Base-by-base conservation (phyloP, 2,113 vertebrate genomes). In the Hippocampus guttulatus region DNA sequence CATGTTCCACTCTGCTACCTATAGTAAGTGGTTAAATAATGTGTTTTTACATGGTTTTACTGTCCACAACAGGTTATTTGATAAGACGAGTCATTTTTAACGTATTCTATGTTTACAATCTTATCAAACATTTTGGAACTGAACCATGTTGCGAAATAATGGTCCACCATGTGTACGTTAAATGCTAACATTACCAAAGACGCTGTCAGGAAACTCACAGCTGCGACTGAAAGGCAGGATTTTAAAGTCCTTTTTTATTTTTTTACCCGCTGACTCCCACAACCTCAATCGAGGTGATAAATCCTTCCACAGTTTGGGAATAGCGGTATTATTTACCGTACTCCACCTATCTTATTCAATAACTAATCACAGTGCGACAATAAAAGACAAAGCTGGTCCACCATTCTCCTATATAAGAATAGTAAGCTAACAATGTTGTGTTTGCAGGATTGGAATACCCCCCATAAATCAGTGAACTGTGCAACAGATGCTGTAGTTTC, bases 401-500 rank as follows among this genome's bases (percentile, higher is more conserved):
- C 49, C 8, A 20, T 51, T 21, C 16, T 18, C 49, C 49, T 51
- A 16, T 20, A 51, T 51, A 58, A 58, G 27, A 25, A 54, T n/a
- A 9, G 52, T 9, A 54, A 27, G 23, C 10, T 27, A 58, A 58
- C n/a, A 25, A 5, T 12, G 23, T 58, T 58, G 11, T 58, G n/a
- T 58, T 58, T 58, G 27, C 12, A 57, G 55, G 11, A 58, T 10
- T 14, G n/a, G 11, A 23, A 63, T 25, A 73, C 55, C 41, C 23
- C 40, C 57, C 16, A 73, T 70, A 58, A 66, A 63, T 73, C 70
- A 76, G 38, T 67, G 33, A 6, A 23, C 14, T 73, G 41, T 61
- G 43, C 23, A 25, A 40, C 64, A 74, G 72, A 62, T 64, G 18
- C 65, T 70, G 18, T 18, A 21, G 55, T 68, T 63, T 64, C 61